Evolutionary conservation across 2,888 invertebrate genomes (phyloP).

Genomic region (Congeria kusceri): DNA sequence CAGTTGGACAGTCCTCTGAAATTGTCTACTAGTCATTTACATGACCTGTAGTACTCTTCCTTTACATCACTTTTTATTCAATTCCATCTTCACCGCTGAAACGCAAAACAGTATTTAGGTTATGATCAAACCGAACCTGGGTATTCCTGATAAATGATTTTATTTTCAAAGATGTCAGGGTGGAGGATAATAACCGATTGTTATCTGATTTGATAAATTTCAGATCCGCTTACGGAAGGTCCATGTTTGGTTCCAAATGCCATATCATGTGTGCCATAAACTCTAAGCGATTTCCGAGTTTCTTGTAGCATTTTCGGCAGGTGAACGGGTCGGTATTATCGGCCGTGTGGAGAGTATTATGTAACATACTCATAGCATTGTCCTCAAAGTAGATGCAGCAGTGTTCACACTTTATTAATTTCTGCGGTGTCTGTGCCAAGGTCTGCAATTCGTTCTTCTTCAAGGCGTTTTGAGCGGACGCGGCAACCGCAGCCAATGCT

Average conservation of each 20-base stretch:
- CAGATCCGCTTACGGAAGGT: conserved; percentile 16
- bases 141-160: too few relatives aligned
- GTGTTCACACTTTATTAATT: conserved; percentile 66
- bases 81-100: too few relatives aligned
- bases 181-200: too few relatives aligned
- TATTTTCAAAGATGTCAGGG: too few relatives aligned
- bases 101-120: too few relatives aligned
- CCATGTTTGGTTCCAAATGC: conserved; percentile 77
- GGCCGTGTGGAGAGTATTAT: conserved; percentile 75
- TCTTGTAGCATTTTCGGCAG: conserved; percentile 77
- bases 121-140: too few relatives aligned
- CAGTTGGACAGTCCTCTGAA: too few relatives aligned
- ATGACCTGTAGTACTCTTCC: too few relatives aligned
- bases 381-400: conserved; percentile 75
- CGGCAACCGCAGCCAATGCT: not conserved
- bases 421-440: not conserved
- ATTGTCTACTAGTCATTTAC: too few relatives aligned
- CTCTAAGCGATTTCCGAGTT: conserved; percentile 77
- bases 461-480: conserved; percentile 22
- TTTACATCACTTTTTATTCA: too few relatives aligned
- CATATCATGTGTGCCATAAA: conserved; percentile 79
- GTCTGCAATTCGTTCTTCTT: not conserved
- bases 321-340: conserved; percentile 77
- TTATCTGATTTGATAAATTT: not conserved
- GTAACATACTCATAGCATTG: conserved; percentile 73